Percentiles rank a stretch among this genome's conserved stretches.
Evolutionary conservation across 2,113 vertebrate genomes (phyloP).

Genomic region (rabbit (Oryctolagus cuniculus)): mOryCun1.1 NC_091453.1:112221501-112222000

Average conservation of each 20-base stretch:
- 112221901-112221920: background rate
- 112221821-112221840: slow-evolving; percentile 14
- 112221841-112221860: slow-evolving; percentile 67
- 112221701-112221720: slow-evolving; percentile 64
- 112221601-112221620: slow-evolving; percentile 75
- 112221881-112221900: slow-evolving; percentile 20
- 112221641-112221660: slow-evolving; percentile 60
- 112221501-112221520: background rate
- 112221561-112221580: slow-evolving; percentile 65
- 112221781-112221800: slow-evolving; percentile 66
- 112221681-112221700: slow-evolving; percentile 53
- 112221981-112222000: slow-evolving; percentile 21
- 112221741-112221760: slow-evolving; percentile 76
- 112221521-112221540: slow-evolving; percentile 51
- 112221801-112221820: slow-evolving; percentile 72
- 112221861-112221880: slow-evolving; percentile 13
- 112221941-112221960: background rate
- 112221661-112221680: slow-evolving; percentile 70
- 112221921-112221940: slow-evolving; percentile 39
- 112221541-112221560: slow-evolving; percentile 15
- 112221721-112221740: slow-evolving; percentile 53
- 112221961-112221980: slow-evolving; percentile 8
- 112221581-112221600: slow-evolving; percentile 55
- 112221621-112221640: slow-evolving; percentile 69
- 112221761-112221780: slow-evolving; percentile 61